A percentile compares a stretch with the other conserved stretches of the same genome.
phyloP scores from a whole-genome alignment of 2,888 invertebrate species.

The Lithophane leautieri region DNA sequence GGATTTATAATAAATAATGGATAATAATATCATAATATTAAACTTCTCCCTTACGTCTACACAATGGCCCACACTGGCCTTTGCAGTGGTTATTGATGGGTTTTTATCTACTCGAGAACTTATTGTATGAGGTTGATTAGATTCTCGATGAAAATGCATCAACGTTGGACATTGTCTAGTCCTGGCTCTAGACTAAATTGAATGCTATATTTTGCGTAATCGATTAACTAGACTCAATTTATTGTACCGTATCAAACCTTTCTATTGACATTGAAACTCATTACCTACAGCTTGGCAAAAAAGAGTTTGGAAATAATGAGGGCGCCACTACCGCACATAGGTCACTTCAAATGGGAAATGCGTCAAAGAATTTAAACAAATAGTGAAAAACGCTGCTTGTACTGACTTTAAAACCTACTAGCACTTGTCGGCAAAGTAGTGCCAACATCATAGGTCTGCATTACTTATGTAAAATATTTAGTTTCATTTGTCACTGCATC shows the following conservation, averaged over 20 bases:
- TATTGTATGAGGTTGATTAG: slow-evolving; percentile 26
- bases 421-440: too few relatives aligned
- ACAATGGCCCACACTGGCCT: slow-evolving; percentile 26
- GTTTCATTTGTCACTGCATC: too few relatives aligned
- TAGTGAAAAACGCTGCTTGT: too few relatives aligned
- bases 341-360: too few relatives aligned
- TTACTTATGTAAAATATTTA: too few relatives aligned
- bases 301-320: too few relatives aligned
- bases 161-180: slow-evolving; percentile 3
- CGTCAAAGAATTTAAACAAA: too few relatives aligned
- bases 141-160: slow-evolving; percentile 19
- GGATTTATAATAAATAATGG: slow-evolving; percentile 1
- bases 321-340: too few relatives aligned
- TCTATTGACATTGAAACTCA: slow-evolving; percentile 27
- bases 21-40: slow-evolving; percentile 3
- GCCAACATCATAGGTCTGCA: too few relatives aligned
- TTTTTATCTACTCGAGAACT: slow-evolving; percentile 16
- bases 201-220: background rate
- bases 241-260: background rate
- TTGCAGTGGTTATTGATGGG: slow-evolving; percentile 26
- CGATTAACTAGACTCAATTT: slow-evolving; percentile 5
- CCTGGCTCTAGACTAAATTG: background rate
- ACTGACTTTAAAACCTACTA: too few relatives aligned
- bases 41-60: background rate
- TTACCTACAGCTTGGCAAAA: too few relatives aligned